A percentile compares a stretch with the other conserved stretches of the same genome.
phyloP scores from a whole-genome alignment of 2,113 vertebrate genomes.

The Prionailurus viverrinus region DNA sequence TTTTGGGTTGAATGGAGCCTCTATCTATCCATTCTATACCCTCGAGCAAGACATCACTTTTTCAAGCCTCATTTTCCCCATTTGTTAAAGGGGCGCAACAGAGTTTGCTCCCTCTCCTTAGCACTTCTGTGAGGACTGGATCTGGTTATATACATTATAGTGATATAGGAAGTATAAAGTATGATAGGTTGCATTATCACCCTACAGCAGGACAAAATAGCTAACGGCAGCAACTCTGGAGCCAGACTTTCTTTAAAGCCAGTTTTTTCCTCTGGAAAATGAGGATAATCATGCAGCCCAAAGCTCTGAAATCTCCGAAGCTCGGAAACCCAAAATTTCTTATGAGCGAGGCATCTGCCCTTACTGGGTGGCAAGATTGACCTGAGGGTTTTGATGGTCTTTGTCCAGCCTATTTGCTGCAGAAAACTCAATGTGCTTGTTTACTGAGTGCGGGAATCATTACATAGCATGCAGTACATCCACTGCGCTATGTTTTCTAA shows the following conservation, averaged over 20 bases:
- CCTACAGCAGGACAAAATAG: neutral
- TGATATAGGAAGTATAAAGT: neutral
- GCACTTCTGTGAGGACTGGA: neutral
- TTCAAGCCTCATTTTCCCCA: neutral
- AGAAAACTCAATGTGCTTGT: neutral
- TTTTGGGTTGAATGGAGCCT: neutral
- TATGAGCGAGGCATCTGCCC: neutral
- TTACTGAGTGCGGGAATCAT: neutral
- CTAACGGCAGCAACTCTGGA: neutral
- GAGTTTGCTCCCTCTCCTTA: neutral
- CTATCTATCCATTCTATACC: neutral
- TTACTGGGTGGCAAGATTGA: neutral
- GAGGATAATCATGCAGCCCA: accelerated
- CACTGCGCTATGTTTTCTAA: neutral
- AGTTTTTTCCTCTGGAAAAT: neutral
- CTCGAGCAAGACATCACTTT: neutral
- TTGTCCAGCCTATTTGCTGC: neutral
- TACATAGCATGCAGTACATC: neutral
- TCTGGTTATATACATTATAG: neutral
- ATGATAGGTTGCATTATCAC: too few relatives aligned
- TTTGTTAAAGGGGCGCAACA: neutral
- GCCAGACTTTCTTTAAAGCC: neutral
- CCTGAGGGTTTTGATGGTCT: neutral
- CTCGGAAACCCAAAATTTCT: neutral
- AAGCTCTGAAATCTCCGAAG: neutral